Percentiles rank a stretch among this genome's conserved stretches.
phyloP scores from a whole-genome alignment of 1,140 invertebrate genomes.

The Pteromalus puparum region DNA sequence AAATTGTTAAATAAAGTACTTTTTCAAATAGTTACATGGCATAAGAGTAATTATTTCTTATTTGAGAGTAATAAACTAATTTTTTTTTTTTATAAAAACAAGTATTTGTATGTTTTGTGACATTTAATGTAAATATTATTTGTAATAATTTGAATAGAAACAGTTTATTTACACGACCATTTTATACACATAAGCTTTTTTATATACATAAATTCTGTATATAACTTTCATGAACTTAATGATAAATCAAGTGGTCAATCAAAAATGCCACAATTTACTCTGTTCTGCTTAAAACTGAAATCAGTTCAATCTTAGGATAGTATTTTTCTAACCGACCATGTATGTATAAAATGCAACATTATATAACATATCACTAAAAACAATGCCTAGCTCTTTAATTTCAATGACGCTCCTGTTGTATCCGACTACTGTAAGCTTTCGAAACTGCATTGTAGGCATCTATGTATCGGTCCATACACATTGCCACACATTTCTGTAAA shows the following conservation, averaged over 20 bases:
- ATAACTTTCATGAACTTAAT: slow-evolving; percentile 36
- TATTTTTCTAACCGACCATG: slow-evolving; percentile 38
- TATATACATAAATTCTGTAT: slow-evolving; percentile 35
- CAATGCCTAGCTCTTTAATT: slow-evolving; percentile 61
- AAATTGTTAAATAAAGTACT: slow-evolving; percentile 67
- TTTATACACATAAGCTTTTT: slow-evolving; percentile 39
- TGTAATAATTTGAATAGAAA: slow-evolving; percentile 23
- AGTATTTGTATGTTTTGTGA: background rate
- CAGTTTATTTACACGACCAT: slow-evolving; percentile 48
- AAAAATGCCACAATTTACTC: background rate
- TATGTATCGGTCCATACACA: slow-evolving; percentile 99
- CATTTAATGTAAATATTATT: slow-evolving; percentile 24
- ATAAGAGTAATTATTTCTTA: slow-evolving; percentile 23
- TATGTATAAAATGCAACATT: slow-evolving; percentile 42
- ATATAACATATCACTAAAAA: slow-evolving; percentile 42
- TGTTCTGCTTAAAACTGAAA: slow-evolving; percentile 44
- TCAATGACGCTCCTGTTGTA: slow-evolving; percentile 84
- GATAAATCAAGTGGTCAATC: slow-evolving; percentile 29
- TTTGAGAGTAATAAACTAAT: background rate
- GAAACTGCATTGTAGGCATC: slow-evolving; percentile 95
- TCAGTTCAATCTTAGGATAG: slow-evolving; percentile 56
- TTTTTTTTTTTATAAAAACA: slow-evolving; percentile 5
- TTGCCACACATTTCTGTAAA: slow-evolving; percentile 94
- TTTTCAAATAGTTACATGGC: slow-evolving; percentile 61
- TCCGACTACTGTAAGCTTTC: slow-evolving; percentile 86